Evolutionary conservation across 92 coral and sea anemone genomes (phyloP), one percentile per base, ranked within the genome.

Genomic region (Porites lobata): DNA sequence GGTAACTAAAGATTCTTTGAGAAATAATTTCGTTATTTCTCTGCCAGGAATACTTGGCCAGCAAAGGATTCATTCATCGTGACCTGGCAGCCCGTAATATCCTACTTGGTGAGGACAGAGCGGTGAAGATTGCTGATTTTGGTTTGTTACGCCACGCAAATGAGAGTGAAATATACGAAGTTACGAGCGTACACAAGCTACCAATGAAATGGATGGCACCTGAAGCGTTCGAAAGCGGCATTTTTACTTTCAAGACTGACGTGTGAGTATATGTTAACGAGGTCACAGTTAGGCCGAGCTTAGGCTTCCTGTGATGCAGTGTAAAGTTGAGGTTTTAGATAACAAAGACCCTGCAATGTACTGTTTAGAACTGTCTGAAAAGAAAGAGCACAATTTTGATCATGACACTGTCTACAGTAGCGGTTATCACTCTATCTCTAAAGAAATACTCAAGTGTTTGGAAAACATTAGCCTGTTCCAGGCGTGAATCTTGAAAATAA

Each of bases 11-110:
- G 4, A 38, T 38, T 32, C 0, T 56, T 56, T 56, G 15, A 56
- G 15, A 56, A 10, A 3, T 56, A 10, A 10, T 56, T 56, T 14
- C 15, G 2, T 2, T 56, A 2, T 9, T 10, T 10, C 20, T 72
- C 15, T 57, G 56, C 3, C 61, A 80, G 85, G 75, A 26, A 11
- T 80, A 66, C 67, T 67, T 81, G 85, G 65, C 85, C 65, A 67
- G 76, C 56, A 67, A 26, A 67, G 85, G 76, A 69, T 69, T 81
- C 53, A 65, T 81, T 26, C 85, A 81, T 56, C 85, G 85, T 51
- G 85, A 81, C 26, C 57, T 81, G 20, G 85, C 85, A 51, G 85
- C 85, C 62, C 76, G 85, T 52, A 81, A 81, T 53, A 52, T 81
- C 17, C 77, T 81, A 54, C 65, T 81, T 24, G 85, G 85, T 18